These are phyloP conservation scores for Nudaria mundana DNA, from an alignment of 2,888 invertebrate species.

Conservation along the genomic window DNA sequence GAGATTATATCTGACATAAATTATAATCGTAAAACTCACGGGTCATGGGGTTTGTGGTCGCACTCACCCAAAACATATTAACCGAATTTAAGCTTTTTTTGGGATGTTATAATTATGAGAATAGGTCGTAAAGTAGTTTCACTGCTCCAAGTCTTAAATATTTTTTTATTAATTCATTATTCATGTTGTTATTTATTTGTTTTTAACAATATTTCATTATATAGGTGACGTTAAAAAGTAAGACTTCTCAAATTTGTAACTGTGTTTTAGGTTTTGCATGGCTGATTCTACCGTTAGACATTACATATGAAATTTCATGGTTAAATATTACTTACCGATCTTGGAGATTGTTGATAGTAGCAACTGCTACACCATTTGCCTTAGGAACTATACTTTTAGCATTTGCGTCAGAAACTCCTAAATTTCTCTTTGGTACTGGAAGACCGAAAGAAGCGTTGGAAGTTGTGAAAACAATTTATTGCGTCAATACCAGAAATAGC, in stretches of 20 bases:
- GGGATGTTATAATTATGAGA: too few relatives aligned
- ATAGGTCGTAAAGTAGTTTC: too few relatives aligned
- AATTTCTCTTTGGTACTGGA: conserved; percentile 85
- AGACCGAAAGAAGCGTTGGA: conserved; percentile 80
- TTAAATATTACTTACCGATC: conserved; percentile 82
- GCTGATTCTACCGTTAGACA: conserved; percentile 83
- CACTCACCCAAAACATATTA: too few relatives aligned
- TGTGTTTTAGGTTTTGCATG: conserved; percentile 82
- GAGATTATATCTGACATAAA: too few relatives aligned
- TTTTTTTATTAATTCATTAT: too few relatives aligned
- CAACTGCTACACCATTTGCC: conserved; percentile 84
- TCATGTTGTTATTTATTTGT: too few relatives aligned
- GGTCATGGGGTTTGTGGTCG: too few relatives aligned
- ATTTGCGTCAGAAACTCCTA: conserved; percentile 89
- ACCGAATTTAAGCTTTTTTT: too few relatives aligned
- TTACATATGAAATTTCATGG: conserved; percentile 62
- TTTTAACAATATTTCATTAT: too few relatives aligned
- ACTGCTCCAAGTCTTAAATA: too few relatives aligned
- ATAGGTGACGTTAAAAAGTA: too few relatives aligned
- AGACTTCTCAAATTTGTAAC: background rate
- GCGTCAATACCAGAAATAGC: conserved; percentile 48
- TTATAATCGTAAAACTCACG: too few relatives aligned
- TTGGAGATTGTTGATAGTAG: conserved; percentile 87
- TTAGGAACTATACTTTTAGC: conserved; percentile 81
- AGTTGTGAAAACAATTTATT: conserved; percentile 59